These are phyloP conservation scores for Arizona elegans DNA, from an alignment of 2,113 vertebrate species.

Conservation along the genomic window DNA sequence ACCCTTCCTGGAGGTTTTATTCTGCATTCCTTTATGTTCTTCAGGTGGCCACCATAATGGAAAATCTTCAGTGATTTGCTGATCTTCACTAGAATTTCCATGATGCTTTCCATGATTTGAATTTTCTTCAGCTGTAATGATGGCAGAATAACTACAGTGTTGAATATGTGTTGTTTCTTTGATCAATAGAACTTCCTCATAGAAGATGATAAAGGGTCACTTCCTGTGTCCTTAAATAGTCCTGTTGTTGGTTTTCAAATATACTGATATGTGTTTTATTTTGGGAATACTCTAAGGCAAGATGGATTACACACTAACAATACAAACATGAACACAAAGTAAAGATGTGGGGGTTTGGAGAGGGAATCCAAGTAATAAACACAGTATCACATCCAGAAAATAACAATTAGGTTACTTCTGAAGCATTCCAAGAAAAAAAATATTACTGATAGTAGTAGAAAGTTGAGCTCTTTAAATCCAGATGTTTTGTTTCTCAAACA, in stretches of 20 bases:
- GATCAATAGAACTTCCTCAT: not conserved
- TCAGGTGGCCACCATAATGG: slow-evolving; percentile 18
- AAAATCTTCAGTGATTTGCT: slow-evolving; percentile 21
- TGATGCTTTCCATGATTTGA: not conserved
- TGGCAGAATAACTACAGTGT: slow-evolving; percentile 13
- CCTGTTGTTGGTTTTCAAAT: not conserved
- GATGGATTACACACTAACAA: not conserved
- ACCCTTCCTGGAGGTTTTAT: not conserved
- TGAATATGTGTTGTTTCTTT: not conserved
- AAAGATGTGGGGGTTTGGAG: not conserved
- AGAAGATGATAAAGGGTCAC: not conserved
- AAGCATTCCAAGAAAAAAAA: not conserved
- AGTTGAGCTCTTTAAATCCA: not conserved
- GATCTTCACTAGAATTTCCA: slow-evolving; percentile 18
- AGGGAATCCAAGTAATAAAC: not conserved
- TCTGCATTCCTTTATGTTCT: not conserved
- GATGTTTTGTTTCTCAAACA: not conserved
- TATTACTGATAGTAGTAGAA: not conserved
- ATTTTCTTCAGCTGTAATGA: slow-evolving; percentile 9
- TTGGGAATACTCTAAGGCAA: not conserved
- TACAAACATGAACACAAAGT: not conserved
- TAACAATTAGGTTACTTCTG: not conserved
- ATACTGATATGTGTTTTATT: not conserved
- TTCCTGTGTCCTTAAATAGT: not conserved
- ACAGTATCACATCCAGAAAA: not conserved